phyloP scores from a whole-genome alignment of 2,797 vertebrate genomes.

The Danionella dracula region DNA sequence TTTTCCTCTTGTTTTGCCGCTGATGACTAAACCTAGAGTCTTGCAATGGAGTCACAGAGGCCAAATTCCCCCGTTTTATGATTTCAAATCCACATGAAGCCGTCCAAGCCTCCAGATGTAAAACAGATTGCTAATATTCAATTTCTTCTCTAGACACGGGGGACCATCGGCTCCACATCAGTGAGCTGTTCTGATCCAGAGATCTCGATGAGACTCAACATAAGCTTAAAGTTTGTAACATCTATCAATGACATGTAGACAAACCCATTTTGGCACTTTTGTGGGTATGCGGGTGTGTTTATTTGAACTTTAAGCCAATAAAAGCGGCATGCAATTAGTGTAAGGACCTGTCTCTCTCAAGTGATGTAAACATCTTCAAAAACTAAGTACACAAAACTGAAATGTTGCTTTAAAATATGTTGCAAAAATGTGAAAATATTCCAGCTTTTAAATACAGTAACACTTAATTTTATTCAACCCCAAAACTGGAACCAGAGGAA shows the following conservation, averaged over 20 bases:
- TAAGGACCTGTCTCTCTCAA: slow-evolving; percentile 10
- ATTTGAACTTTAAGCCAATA: not conserved
- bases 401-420: no score
- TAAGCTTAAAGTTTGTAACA: not conserved
- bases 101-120: slow-evolving; percentile 36
- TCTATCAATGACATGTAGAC: not conserved
- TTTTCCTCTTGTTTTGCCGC: not conserved
- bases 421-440: no score
- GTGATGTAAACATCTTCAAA: no score
- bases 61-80: slow-evolving; percentile 10
- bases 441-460: no score
- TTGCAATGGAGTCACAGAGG: not conserved
- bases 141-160: slow-evolving; percentile 17
- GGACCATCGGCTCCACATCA: slow-evolving; percentile 26
- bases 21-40: slow-evolving; percentile 1
- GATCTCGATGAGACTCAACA: not conserved
- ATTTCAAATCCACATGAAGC: not conserved
- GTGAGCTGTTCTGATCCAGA: not conserved
- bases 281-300: not conserved
- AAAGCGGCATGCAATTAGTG: not conserved
- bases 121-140: slow-evolving; percentile 39
- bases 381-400: no score
- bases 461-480: no score
- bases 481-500: no score
- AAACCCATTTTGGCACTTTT: slow-evolving; percentile 26